Evolutionary conservation across 2,797 vertebrate species (phyloP).

Genomic region (Eidolon dupreanum): DNA sequence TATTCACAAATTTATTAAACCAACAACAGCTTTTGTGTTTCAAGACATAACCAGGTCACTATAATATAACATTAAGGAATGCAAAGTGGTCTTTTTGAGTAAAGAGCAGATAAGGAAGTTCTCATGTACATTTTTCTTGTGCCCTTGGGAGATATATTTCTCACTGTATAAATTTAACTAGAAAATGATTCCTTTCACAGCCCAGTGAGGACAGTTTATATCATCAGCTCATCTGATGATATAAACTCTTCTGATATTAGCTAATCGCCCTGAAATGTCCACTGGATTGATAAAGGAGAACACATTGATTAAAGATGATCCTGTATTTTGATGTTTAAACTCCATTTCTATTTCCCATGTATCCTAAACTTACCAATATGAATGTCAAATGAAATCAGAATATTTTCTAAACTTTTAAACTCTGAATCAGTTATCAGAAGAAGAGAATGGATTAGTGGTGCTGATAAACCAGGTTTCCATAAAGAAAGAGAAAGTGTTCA

Average conservation of each 20-base stretch:
- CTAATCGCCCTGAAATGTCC: neutral
- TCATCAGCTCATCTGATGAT: neutral
- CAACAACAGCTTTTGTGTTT: neutral
- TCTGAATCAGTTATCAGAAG: neutral
- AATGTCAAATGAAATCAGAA: constrained; percentile 10
- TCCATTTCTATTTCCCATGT: neutral
- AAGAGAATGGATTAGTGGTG: neutral
- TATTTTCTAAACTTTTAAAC: neutral
- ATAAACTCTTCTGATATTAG: neutral
- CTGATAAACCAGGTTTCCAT: neutral
- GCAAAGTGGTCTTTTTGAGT: neutral
- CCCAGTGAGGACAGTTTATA: neutral
- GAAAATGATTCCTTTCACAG: neutral
- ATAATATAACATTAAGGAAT: neutral
- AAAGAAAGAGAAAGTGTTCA: neutral
- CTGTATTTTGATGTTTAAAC: neutral
- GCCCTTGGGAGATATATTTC: neutral
- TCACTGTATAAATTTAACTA: neutral
- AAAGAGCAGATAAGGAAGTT: neutral
- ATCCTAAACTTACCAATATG: neutral
- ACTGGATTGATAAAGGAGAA: neutral
- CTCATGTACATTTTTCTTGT: neutral
- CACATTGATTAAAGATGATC: neutral
- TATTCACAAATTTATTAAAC: neutral
- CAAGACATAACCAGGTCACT: neutral